Evolutionary conservation across 2,113 vertebrate genomes (phyloP).

Genomic region (Miniopterus natalensis): DNA sequence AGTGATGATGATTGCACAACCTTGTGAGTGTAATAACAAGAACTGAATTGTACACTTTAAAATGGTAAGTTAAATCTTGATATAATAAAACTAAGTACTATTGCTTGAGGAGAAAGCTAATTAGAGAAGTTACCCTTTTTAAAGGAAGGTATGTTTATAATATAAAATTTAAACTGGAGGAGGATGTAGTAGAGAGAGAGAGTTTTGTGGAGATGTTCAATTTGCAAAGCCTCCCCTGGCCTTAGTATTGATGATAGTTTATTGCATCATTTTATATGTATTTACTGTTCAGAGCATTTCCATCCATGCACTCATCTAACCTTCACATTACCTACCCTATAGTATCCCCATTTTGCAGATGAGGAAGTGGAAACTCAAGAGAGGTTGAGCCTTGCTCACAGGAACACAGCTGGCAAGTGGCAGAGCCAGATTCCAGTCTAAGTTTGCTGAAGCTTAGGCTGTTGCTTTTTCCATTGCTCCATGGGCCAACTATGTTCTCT

Average conservation of each 20-base stretch:
- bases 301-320: background rate
- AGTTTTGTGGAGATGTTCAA: background rate
- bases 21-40: background rate
- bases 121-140: slow-evolving; percentile 25
- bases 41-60: background rate
- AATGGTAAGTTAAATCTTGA: background rate
- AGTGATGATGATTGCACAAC: background rate
- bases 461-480: background rate
- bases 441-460: background rate
- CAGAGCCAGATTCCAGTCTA: background rate
- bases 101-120: slow-evolving; percentile 10
- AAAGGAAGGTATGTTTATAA: background rate
- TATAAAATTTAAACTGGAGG: slow-evolving; percentile 39
- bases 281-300: background rate
- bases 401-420: background rate
- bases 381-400: background rate
- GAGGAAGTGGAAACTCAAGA: background rate
- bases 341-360: background rate
- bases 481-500: background rate
- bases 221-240: background rate
- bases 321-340: background rate
- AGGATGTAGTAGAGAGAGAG: background rate
- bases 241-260: background rate
- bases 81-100: background rate
- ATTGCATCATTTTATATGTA: background rate